Conservation (phyloP, 1,140 invertebrate species). For the Heterodera schachtii region DNA sequence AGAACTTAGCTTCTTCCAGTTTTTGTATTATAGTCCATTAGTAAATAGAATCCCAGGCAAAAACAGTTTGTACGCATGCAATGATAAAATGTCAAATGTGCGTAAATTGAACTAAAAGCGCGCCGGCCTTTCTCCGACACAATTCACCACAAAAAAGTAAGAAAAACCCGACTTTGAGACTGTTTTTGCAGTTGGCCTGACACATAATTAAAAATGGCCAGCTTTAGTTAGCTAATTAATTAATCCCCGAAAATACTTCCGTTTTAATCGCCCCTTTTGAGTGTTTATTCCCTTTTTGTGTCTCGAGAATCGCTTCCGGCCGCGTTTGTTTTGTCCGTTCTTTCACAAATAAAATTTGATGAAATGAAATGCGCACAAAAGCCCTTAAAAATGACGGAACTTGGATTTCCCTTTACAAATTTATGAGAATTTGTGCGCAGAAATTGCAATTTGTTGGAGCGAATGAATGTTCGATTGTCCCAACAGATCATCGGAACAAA, state of each 20-base stretch:
- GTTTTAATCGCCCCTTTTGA: not conserved
- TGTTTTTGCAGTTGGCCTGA: not conserved
- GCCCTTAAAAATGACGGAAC: too few relatives aligned
- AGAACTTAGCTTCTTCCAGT: too few relatives aligned
- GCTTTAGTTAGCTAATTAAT: too few relatives aligned
- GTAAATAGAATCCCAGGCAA: not conserved
- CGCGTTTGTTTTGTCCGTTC: slow-evolving; percentile 2
- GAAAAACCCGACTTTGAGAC: not conserved
- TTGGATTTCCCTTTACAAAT: too few relatives aligned
- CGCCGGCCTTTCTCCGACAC: slow-evolving; percentile 1
- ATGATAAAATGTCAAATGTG: not conserved
- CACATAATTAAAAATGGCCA: too few relatives aligned
- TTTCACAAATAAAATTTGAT: not conserved
- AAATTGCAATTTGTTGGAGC: too few relatives aligned
- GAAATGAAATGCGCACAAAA: not conserved
- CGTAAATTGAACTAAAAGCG: not conserved
- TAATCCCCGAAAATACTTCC: not conserved
- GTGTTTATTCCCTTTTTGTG: not conserved
- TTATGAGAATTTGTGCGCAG: too few relatives aligned
- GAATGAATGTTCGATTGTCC: too few relatives aligned
- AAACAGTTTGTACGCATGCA: not conserved
- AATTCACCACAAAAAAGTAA: not conserved
- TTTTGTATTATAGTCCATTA: not conserved
- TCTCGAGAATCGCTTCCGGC: not conserved
- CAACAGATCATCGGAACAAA: too few relatives aligned